These are phyloP conservation scores for Sus cebifrons DNA, from an alignment of 2,797 vertebrate genomes.

Conservation along the genomic window DNA sequence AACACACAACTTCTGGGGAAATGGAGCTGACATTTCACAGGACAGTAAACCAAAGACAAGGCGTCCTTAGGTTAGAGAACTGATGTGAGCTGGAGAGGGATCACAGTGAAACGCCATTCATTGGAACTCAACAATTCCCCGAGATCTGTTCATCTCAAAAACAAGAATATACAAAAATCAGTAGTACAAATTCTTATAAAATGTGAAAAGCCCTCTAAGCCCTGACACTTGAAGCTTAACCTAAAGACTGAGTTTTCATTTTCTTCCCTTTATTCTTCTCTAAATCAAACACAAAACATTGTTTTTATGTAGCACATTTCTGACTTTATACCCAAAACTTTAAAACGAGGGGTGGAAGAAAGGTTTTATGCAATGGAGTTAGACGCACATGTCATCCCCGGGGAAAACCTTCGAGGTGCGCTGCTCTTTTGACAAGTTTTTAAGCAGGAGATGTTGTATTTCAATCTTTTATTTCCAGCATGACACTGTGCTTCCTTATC, in stretches of 20 bases:
- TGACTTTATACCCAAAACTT: conserved; percentile 2
- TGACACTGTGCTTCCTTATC: neutral
- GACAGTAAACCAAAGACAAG: neutral
- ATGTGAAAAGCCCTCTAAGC: conserved; percentile 56
- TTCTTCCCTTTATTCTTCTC: conserved; percentile 51
- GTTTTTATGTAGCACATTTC: conserved; percentile 42
- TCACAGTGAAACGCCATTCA: conserved; percentile 63
- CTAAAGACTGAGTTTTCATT: neutral
- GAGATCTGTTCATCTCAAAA: conserved; percentile 50
- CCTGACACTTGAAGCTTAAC: neutral
- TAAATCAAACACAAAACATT: conserved; percentile 62
- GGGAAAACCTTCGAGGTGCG: neutral
- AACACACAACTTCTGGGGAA: conserved; percentile 35
- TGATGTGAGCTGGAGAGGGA: neutral
- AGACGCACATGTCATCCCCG: neutral
- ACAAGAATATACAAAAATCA: conserved; percentile 71
- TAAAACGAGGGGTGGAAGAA: conserved; percentile 8
- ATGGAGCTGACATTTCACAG: conserved; percentile 50
- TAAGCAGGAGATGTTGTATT: conserved; percentile 37
- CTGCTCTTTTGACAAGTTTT: neutral
- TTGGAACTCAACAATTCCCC: conserved; percentile 8
- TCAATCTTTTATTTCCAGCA: conserved; percentile 50
- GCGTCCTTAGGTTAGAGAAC: neutral
- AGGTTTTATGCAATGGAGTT: conserved; percentile 40
- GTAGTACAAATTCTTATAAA: conserved; percentile 66